Evolutionary conservation across 2,888 invertebrate genomes (phyloP).

Genomic region (Sinodicranocentrus sp.): DNA sequence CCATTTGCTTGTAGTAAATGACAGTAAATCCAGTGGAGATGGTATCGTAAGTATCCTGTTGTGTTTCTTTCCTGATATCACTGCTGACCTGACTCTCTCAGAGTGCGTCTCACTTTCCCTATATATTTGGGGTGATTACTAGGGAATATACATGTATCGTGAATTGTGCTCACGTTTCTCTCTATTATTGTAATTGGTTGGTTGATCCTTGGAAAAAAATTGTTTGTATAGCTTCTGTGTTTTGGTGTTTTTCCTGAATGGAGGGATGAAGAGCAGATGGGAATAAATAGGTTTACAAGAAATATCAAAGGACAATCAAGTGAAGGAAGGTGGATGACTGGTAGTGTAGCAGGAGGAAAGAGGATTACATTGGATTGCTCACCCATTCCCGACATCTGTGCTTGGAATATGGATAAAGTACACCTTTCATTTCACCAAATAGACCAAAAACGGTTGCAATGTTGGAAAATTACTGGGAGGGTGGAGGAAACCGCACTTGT

Average conservation of each 20-base stretch:
- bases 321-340: constrained; percentile 5
- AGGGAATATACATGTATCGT: neutral
- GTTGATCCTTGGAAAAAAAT: constrained; percentile 16
- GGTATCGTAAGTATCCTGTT: too few species aligned
- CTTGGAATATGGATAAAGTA: neutral
- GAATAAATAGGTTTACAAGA: constrained; percentile 6
- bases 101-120: too few species aligned
- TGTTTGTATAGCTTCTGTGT: neutral
- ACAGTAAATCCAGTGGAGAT: constrained; percentile 10
- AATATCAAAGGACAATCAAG: constrained; percentile 62
- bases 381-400: constrained; percentile 18
- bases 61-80: too few species aligned
- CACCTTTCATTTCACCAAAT: constrained; percentile 19
- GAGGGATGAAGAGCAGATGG: constrained; percentile 3
- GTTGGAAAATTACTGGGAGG: constrained; percentile 13
- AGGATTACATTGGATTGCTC: constrained; percentile 27
- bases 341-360: neutral
- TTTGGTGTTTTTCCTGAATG: neutral
- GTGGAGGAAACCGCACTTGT: constrained; percentile 12
- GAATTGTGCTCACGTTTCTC: too few species aligned
- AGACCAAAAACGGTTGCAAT: constrained; percentile 16
- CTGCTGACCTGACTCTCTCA: too few species aligned
- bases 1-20: neutral
- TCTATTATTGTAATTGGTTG: constrained; percentile 29
- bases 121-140: neutral